Base-by-base conservation (phyloP, 1,140 invertebrate genomes). In the Cotesia vestalis region DNA sequence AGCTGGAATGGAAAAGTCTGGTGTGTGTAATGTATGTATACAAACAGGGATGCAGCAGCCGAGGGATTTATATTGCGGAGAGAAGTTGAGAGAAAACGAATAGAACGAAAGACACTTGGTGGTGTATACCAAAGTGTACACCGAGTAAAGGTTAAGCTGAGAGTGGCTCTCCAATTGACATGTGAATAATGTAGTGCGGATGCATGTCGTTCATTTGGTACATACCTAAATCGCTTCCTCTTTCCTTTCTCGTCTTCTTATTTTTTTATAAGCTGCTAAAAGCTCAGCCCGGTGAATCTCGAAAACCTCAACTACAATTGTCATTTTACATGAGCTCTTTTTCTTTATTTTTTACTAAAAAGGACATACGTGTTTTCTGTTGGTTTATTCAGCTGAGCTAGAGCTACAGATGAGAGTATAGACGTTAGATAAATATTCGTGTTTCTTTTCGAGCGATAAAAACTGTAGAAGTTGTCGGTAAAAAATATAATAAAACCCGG, bases 181-280 rank as follows among this genome's bases (percentile, higher is more conserved):
- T 53, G 62, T 66, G 62, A 72, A 72, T 72, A 66, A 72, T 72
- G 63, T 35, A 72, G 34, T 11, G 36, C 66, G 53, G 55, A 46
- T 66, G 52, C 52, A 64, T 72, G 70, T 66, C 63, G 52, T 66
- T 66, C 61, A 72, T 66, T 72, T 66, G 20, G 52, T 46, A 46
- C 36, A 59, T 9, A 55, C 12, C 62, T 60, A 72, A 72, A 72
- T 72, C 70, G 55, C 55, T 36, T 46, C 40, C 9, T 40, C 12
- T n/a, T n/a, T 4, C 66, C 14, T 20, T 55, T 9, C 8, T 6
- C 51, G 11, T 46, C 40, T 46, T 46, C 40, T 46, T 46, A 46
- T 46, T 46, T 46, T 46, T 46, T 46, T 46, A 46, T 46, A 46
- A 46, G 40, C 40, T 46, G 40, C 40, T 46, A 46, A 46, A 46